Conservation (phyloP, 2,113 vertebrate species). For the Anas platyrhynchos region DNA sequence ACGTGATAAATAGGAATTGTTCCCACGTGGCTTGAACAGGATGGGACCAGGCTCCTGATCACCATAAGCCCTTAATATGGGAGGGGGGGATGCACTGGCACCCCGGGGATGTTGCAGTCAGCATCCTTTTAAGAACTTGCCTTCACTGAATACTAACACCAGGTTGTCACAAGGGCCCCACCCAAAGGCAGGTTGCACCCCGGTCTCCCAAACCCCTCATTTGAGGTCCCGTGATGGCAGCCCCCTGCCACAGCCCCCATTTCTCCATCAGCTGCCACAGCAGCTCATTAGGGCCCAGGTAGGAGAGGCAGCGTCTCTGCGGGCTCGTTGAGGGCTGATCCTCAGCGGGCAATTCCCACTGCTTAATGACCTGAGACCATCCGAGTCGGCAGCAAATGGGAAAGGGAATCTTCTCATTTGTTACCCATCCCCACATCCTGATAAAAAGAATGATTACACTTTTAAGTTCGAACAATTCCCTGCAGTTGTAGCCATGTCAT, state of each 20-base stretch:
- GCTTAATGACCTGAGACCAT: slow-evolving; percentile 68
- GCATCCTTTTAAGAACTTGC: neutral
- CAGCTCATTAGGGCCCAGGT: slow-evolving; percentile 27
- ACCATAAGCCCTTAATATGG: neutral
- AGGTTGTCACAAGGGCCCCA: neutral
- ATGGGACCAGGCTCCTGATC: neutral
- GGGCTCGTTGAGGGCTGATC: slow-evolving; percentile 22
- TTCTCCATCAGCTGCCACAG: slow-evolving; percentile 10
- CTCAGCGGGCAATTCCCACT: slow-evolving; percentile 53
- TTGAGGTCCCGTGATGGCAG: slow-evolving; percentile 47
- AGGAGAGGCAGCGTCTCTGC: slow-evolving; percentile 19
- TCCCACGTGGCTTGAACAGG: slow-evolving; percentile 5
- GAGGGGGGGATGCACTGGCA: neutral
- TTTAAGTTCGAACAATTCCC: slow-evolving; percentile 73
- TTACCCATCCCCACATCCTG: slow-evolving; percentile 50
- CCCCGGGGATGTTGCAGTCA: neutral
- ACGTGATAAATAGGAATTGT: slow-evolving; percentile 48
- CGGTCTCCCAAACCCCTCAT: slow-evolving; percentile 26
- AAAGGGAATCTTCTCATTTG: slow-evolving; percentile 56
- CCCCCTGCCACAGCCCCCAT: neutral
- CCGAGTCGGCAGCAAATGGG: neutral
- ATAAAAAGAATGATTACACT: slow-evolving; percentile 68
- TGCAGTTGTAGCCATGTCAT: slow-evolving; percentile 72
- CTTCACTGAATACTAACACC: neutral
- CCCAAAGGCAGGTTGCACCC: neutral